Conservation (phyloP, 2,113 vertebrate species). For the Grammatotria lemairii region DNA sequence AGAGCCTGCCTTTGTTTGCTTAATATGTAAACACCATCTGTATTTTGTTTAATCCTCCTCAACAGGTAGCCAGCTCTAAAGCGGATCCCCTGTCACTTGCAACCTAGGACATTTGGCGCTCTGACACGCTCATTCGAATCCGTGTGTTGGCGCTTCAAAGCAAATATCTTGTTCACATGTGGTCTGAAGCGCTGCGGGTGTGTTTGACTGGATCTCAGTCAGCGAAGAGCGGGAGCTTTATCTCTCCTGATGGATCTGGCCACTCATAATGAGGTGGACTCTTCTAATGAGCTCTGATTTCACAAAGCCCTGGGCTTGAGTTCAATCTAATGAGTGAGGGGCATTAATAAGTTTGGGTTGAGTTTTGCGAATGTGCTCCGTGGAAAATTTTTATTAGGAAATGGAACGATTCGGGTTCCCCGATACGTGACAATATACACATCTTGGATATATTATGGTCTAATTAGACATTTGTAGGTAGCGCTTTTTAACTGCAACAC, state of each 20-base stretch:
- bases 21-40: slow-evolving; percentile 57
- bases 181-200: slow-evolving; percentile 30
- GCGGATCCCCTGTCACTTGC: slow-evolving; percentile 49
- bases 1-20: slow-evolving; percentile 23
- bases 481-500: neutral
- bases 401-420: neutral
- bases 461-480: neutral
- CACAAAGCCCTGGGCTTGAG: slow-evolving; percentile 33
- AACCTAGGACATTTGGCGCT: slow-evolving; percentile 51
- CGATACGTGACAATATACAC: neutral
- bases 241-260: slow-evolving; percentile 40
- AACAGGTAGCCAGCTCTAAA: slow-evolving; percentile 55
- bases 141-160: slow-evolving; percentile 62
- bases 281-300: slow-evolving; percentile 46
- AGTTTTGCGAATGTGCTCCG: neutral
- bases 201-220: slow-evolving; percentile 42
- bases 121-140: slow-evolving; percentile 10
- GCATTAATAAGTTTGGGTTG: neutral
- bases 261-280: slow-evolving; percentile 46
- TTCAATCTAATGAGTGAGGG: slow-evolving; percentile 25
- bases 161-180: slow-evolving; percentile 40
- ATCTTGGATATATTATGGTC: neutral
- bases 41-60: slow-evolving; percentile 57
- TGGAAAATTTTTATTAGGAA: neutral
- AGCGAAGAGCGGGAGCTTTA: slow-evolving; percentile 18